These are phyloP conservation scores for Okamejei kenojei DNA, from an alignment of 2,797 vertebrate genomes.

Conservation along the genomic window DNA sequence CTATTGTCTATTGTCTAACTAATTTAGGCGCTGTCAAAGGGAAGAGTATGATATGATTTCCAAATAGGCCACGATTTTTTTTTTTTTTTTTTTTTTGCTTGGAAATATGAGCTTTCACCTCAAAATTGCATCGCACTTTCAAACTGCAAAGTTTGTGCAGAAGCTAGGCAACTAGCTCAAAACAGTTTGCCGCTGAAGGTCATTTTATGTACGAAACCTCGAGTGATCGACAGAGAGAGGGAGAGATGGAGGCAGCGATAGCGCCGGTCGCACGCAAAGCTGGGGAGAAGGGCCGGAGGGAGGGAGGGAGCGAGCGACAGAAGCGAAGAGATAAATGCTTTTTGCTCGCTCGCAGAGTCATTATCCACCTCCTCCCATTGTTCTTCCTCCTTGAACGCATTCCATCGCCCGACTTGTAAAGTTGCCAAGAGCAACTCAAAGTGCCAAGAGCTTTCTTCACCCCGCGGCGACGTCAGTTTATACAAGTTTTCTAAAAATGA, in stretches of 20 bases:
- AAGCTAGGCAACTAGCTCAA: not conserved
- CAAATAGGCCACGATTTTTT: too few species aligned
- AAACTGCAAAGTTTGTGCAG: not conserved
- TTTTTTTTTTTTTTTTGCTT: too few species aligned
- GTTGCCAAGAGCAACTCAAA: not conserved
- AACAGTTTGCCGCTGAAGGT: not conserved
- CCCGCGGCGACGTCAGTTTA: constrained; percentile 23
- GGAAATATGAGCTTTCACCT: not conserved
- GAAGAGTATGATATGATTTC: too few species aligned
- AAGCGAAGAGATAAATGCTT: not conserved
- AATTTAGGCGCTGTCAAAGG: too few species aligned
- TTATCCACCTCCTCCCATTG: not conserved
- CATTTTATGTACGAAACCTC: not conserved
- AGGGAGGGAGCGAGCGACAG: not conserved
- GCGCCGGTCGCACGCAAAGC: constrained; percentile 9
- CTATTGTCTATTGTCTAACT: too few species aligned
- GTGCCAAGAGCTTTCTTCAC: constrained; percentile 5
- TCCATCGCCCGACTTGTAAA: not conserved
- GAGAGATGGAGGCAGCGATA: not conserved
- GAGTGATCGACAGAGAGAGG: not conserved
- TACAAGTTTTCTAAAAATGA: not conserved
- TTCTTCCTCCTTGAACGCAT: not conserved
- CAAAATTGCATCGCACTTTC: not conserved
- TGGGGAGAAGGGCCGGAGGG: not conserved
- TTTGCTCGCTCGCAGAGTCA: not conserved